Percentiles rank a stretch among this genome's conserved stretches.
Conservation (phyloP, 2,113 vertebrate species). For the Phylloscopus trochiloides region DNA sequence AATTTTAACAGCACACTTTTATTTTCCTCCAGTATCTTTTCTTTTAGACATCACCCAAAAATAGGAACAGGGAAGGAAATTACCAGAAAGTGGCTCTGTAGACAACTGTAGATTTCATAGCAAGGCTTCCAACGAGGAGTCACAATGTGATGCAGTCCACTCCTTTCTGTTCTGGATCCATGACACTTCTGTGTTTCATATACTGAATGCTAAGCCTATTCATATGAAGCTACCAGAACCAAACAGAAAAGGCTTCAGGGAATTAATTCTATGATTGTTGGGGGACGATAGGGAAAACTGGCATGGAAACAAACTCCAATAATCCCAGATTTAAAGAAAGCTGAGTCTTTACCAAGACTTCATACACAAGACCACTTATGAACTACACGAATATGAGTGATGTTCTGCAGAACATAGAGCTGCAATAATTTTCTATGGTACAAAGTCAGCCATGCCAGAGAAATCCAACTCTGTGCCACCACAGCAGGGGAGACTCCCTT, state of each 20-base stretch:
- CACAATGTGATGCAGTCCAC: neutral
- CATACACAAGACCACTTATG: fast-evolving
- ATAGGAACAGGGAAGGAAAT: fast-evolving
- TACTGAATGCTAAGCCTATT: neutral
- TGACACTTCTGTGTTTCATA: neutral
- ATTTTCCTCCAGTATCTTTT: neutral
- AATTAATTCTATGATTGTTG: neutral
- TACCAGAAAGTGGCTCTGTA: neutral
- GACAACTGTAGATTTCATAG: neutral
- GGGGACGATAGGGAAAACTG: fast-evolving
- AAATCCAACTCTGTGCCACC: neutral
- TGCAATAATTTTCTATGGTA: neutral
- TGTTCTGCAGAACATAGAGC: fast-evolving
- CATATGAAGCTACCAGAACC: neutral
- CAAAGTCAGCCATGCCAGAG: neutral
- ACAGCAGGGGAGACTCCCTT: neutral
- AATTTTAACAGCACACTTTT: neutral
- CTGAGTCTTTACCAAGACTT: neutral
- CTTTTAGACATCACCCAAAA: neutral
- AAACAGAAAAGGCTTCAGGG: neutral
- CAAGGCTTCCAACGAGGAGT: neutral
- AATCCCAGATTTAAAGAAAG: neutral
- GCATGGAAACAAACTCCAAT: neutral
- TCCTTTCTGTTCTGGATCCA: neutral
- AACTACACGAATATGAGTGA: neutral